These are phyloP conservation scores for Onchidella celtica DNA, from an alignment of 2,888 invertebrate genomes.

Conservation along the genomic window DNA sequence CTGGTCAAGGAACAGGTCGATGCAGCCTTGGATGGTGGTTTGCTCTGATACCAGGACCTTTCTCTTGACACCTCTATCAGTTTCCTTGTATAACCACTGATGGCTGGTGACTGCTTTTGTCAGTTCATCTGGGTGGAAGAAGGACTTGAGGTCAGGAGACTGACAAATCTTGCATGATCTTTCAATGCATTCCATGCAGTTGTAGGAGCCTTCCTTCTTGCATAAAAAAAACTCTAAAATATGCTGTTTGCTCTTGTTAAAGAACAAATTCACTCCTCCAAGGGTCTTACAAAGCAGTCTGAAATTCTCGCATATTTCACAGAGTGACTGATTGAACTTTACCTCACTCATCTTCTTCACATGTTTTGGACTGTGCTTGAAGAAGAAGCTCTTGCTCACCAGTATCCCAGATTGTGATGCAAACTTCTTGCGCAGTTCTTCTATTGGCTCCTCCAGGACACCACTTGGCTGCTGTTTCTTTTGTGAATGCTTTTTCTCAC, in stretches of 20 bases:
- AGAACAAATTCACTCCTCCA: background rate
- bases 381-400: background rate
- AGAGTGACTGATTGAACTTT: background rate
- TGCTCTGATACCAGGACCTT: background rate
- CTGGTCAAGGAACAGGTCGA: background rate
- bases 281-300: background rate
- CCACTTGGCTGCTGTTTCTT: background rate
- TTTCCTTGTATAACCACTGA: background rate
- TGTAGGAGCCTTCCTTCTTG: background rate
- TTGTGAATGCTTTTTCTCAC: background rate
- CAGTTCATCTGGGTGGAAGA: background rate
- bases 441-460: background rate
- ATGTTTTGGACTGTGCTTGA: background rate
- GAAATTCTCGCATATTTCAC: conserved; percentile 6
- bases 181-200: background rate
- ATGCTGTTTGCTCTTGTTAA: background rate
- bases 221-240: background rate
- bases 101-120: background rate
- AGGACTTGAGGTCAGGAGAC: background rate
- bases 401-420: background rate
- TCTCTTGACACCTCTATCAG: background rate
- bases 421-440: background rate
- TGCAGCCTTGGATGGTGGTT: background rate
- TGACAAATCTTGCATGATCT: background rate
- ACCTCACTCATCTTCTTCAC: background rate